Evolutionary conservation across 2,797 vertebrate genomes (phyloP), one percentile per base, ranked within the genome.

Genomic region (Acrocephalus scirpaceus): DNA sequence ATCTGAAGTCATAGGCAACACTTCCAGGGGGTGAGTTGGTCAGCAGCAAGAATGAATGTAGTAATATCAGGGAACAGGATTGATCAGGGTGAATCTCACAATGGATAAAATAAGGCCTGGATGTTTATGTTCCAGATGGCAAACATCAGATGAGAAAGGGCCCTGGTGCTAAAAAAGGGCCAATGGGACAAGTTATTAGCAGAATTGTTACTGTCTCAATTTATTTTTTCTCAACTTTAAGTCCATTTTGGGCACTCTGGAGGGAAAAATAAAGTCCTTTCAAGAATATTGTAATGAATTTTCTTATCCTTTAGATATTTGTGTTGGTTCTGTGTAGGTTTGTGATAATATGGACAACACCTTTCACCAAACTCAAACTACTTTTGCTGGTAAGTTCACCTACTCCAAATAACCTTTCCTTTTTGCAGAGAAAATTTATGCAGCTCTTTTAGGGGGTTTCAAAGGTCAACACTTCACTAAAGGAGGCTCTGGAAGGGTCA

Each of bases 31-130:
- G 1, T 56, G 36, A 80, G n/a, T 2, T 77, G 44, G 38, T 9
- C 34, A 44, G 1, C 2, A 1, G 2, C 18, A 66, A n/a, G 22
- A 45, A 22, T 22, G 11, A 29, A 5, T n/a, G 19, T 20, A 27
- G 10, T n/a, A 48, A 16, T 58, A 29, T n/a, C 47, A 62, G 29
- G 8, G 29, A 73, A 45, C 10, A 57, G 29, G 38, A 57, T 18
- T 58, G 36, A n/a, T 23, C 18, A 71, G 5, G 1, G 2, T 32
- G 9, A 81, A 34, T 54, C 23, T 87, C 18, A 34, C 21, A 29
- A 16, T 32, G 20, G 34, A 83, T 78, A 56, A 81, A 85, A 50
- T 11, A 15, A 23, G 51, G 21, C 11, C 34, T 51, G 13, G 16
- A 61, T 47, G 25, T 4, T 26, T 69, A 3, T 18, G 45, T 65